These are phyloP conservation scores for Allolobophora icterica DNA, from an alignment of 2,888 invertebrate genomes.

Conservation along the genomic window DNA sequence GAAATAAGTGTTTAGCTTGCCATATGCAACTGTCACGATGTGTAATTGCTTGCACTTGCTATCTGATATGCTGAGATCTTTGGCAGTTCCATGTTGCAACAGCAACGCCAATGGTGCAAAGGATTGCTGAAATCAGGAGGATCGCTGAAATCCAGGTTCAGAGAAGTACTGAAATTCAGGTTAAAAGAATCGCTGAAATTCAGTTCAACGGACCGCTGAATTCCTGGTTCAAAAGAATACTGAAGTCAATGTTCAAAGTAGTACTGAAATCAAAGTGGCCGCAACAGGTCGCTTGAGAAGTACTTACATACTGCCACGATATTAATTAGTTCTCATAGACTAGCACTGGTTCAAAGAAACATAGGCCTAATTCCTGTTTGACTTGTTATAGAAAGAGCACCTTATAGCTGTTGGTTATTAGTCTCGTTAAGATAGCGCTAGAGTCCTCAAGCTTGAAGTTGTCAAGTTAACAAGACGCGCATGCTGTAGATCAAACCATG, in stretches of 20 bases:
- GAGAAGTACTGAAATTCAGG: too few relatives aligned
- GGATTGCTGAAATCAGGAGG: too few relatives aligned
- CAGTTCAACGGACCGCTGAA: too few relatives aligned
- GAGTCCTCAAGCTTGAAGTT: too few relatives aligned
- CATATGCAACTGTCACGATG: not conserved
- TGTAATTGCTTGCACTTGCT: not conserved
- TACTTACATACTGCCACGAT: not conserved
- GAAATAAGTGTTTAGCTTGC: not conserved
- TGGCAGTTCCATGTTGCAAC: too few relatives aligned
- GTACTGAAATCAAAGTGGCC: not conserved
- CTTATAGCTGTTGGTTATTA: not conserved
- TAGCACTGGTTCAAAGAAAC: not conserved
- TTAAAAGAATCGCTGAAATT: too few relatives aligned
- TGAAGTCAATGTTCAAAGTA: not conserved
- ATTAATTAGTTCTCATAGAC: not conserved
- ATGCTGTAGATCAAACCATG: too few relatives aligned
- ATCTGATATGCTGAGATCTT: not conserved
- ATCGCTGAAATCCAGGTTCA: too few relatives aligned
- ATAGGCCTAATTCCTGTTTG: too few relatives aligned
- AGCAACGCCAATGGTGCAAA: too few relatives aligned
- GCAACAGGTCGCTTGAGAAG: not conserved
- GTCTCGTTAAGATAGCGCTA: too few relatives aligned
- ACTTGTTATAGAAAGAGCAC: not conserved
- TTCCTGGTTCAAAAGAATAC: not conserved
- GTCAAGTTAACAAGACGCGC: too few relatives aligned